Percentiles rank a stretch among this genome's conserved stretches.
Evolutionary conservation across 23 tunicate species (phyloP).

Genomic region (Trididemnum miniatum): DNA sequence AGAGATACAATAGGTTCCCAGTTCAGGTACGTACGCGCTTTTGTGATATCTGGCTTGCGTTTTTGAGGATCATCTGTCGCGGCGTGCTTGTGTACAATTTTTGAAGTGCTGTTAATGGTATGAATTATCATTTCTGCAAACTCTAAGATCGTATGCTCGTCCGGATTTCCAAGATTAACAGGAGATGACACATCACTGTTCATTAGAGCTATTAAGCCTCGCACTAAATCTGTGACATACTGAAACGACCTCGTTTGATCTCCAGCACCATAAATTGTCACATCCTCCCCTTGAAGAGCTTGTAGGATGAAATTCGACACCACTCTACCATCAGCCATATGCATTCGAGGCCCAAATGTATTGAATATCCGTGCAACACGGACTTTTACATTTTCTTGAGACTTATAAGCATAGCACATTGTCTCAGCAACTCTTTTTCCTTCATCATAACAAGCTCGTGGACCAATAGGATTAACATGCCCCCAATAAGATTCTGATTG

Average conservation of each 20-base stretch:
- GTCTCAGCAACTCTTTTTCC: conserved; percentile 99
- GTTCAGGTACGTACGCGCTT: conserved; percentile 59
- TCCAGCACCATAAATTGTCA: conserved; percentile 90
- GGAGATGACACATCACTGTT: conserved; percentile 68
- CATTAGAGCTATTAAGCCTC: conserved; percentile 85
- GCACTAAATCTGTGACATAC: conserved; percentile 88
- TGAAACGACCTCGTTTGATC: conserved; percentile 91
- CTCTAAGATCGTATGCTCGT: conserved; percentile 80
- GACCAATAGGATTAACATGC: conserved; percentile 98
- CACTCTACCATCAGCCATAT: conserved; percentile 98
- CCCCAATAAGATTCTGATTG: conserved; percentile 97
- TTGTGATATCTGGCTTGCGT: conserved; percentile 95
- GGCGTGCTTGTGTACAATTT: conserved; percentile 71
- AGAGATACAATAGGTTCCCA: conserved; percentile 92
- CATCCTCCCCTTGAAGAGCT: conserved; percentile 74
- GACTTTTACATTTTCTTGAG: conserved; percentile 82
- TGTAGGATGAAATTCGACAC: conserved; percentile 95
- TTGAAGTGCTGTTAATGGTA: conserved; percentile 54
- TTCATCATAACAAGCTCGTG: conserved; percentile 98
- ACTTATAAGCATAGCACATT: conserved; percentile 96
- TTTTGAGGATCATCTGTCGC: conserved; percentile 92
- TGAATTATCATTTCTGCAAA: conserved; percentile 74
- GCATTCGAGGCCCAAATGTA: conserved; percentile 98
- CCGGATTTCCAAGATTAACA: conserved; percentile 94
- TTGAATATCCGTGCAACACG: conserved; percentile 96